Base-by-base conservation (phyloP, 1,140 invertebrate genomes). In the Heliconius himera region DNA sequence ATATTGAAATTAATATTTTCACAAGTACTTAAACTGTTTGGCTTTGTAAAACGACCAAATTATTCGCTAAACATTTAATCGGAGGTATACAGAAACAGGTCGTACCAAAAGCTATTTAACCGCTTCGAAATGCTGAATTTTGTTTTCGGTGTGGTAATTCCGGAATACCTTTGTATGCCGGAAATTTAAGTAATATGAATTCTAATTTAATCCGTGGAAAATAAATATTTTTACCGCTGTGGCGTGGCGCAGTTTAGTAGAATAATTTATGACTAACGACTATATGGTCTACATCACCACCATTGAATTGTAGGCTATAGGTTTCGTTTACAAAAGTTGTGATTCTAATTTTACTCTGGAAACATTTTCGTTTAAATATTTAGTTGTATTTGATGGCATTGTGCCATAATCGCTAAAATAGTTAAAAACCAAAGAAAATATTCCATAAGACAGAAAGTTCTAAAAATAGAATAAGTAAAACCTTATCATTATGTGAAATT, bases 61-160 rank as follows among this genome's bases (percentile, higher is more conserved):
- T 60, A 60, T 60, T 60, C 54, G n/a, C 54, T 60, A 60, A 60
- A 66, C 22, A 66, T 26, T 66, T 26, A 66, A 66, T 66, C 26
- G 60, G 9, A 3, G 60, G 22, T 66, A 29, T 66, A 29, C 60
- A 26, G 22, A 66, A 66, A 66, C 60, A 66, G 22, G 60, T 66
- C 54, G 54, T 26, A 60, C 54, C 20, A 29, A 66, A 66, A 66
- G 22, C 60, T 66, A 29, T 66, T 66, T 56, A 56, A 9, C 20
- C 54, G 20, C 54, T 56, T 56, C n/a, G n/a, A 56, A 56, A 56
- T 56, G n/a, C 54, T 66, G 60, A 66, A 66, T 66, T 66, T 29
- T 66, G 60, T 66, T 66, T 66, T 29, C 26, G 60, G 60, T 56
- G n/a, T 56, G 54, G 54, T 66, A 66, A 66, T 66, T 29, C 11